Evolutionary conservation across 2,797 vertebrate species (phyloP).

Genomic region (Gambelia wislizenii): DNA sequence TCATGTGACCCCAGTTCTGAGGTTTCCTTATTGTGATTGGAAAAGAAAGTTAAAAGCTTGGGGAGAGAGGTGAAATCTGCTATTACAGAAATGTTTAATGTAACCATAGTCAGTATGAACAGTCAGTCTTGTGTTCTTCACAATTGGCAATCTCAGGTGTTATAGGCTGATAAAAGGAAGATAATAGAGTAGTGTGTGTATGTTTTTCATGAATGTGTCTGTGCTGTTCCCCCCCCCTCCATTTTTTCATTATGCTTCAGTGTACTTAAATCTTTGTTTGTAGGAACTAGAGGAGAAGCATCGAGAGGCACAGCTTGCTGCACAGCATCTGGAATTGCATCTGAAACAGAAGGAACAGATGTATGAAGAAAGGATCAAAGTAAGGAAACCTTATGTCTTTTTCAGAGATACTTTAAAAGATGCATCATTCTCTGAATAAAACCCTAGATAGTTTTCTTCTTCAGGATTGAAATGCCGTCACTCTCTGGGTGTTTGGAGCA

Average conservation of each 20-base stretch:
- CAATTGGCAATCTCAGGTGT: neutral
- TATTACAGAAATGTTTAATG: neutral
- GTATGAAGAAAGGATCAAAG: constrained; percentile 98
- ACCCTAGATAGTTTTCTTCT: constrained; percentile 27
- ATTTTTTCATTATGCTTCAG: neutral
- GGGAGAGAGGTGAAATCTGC: no score
- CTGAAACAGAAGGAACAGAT: constrained; percentile 96
- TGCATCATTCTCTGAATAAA: constrained; percentile 17
- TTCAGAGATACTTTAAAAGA: constrained; percentile 25
- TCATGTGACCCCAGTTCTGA: neutral
- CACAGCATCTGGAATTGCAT: constrained; percentile 94
- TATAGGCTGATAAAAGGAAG: constrained; percentile 17
- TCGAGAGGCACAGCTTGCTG: constrained; percentile 93
- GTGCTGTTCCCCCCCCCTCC: rapidly evolving
- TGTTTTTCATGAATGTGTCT: neutral
- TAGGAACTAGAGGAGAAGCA: constrained; percentile 97
- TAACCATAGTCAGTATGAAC: neutral
- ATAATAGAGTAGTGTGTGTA: neutral
- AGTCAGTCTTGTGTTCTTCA: neutral
- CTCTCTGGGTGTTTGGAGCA: constrained; percentile 27
- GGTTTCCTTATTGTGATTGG: neutral
- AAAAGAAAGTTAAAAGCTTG: neutral
- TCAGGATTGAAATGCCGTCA: neutral
- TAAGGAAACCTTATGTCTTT: constrained; percentile 71
- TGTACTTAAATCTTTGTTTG: constrained; percentile 61